Base-by-base conservation (phyloP, 2,888 invertebrate genomes). In the Bombyx huttoni region DNA sequence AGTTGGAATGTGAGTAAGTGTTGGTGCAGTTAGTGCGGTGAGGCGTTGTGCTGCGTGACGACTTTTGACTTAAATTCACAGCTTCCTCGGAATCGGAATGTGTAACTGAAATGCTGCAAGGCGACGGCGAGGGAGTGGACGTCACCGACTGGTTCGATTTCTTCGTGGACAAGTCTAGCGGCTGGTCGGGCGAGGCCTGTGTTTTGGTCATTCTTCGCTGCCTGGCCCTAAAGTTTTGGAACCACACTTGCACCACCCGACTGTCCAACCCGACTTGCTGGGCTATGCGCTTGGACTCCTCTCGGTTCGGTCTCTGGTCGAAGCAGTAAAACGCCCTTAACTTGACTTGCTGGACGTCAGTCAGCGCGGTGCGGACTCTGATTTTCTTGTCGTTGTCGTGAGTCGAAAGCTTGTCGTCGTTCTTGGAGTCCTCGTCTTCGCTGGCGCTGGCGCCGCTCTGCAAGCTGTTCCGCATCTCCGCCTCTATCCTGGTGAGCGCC, bases 281-380 rank as follows among this genome's bases (percentile, higher is more conserved):
- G 3, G 98, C 98, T 64, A 99, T 96, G 73, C 94, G 92, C 51
- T 94, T 93, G 64, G 99, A 92, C 73, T 98, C 98, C 63, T 97
- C 97, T 50, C 98, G 94, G 70, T 96, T 96, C 1, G 99, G 99
- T 56, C 98, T 91, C 8, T 98, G 94, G 82, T 99, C 98, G 14
- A 93, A 79, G 50, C 94, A 91, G 77, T 98, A 99, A 74, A 97
- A 95, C 57, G 95, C 93, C 73, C 96, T 96, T 51, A 99, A 90
- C 52, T 97, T 91, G 48, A 92, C 91, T 68, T 98, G 92, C 76
- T 99, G 98, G 71, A 97, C 97, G 68, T 98, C 98, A 48, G 95
- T 96, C 58, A 99, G 94, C 58, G 98, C 93, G 8, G 98, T 98
- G 54, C 99, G 91, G 1, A 98, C 97, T 62, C 98, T 91, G 12